Evolutionary conservation across 1,140 invertebrate species (phyloP).

Genomic region (Holotrichia oblita): DNA sequence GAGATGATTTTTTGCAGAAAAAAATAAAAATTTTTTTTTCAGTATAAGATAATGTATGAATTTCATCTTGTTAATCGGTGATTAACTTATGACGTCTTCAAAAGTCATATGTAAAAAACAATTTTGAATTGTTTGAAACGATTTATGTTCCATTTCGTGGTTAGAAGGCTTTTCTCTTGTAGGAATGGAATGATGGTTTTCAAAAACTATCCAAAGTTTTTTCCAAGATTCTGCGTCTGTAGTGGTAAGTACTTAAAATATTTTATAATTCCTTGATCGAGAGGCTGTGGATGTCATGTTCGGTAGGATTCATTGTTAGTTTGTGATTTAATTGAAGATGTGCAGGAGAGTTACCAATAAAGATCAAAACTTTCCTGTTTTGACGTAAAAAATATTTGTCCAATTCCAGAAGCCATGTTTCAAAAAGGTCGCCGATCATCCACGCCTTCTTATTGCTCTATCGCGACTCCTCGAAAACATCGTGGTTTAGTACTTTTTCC

Average conservation of each 20-base stretch:
- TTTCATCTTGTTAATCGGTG: background rate
- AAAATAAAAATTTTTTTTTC: too few species aligned
- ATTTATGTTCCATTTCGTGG: background rate
- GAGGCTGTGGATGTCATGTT: too few species aligned
- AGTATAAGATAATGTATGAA: background rate
- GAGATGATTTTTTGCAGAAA: too few species aligned
- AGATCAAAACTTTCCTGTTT: too few species aligned
- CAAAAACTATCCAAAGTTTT: background rate
- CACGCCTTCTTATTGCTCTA: too few species aligned
- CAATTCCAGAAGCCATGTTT: background rate
- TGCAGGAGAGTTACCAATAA: too few species aligned
- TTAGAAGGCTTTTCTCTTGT: background rate
- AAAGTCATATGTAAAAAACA: background rate
- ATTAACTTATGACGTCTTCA: conserved; percentile 19
- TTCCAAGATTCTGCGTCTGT: background rate
- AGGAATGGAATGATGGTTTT: background rate
- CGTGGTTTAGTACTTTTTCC: background rate
- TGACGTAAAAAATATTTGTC: background rate
- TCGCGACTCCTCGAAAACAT: too few species aligned
- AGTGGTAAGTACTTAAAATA: too few species aligned
- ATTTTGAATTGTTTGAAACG: conserved; percentile 19
- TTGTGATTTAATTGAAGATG: too few species aligned
- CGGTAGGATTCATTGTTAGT: too few species aligned
- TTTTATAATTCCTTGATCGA: too few species aligned
- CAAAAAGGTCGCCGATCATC: too few species aligned